Percentiles rank a stretch among this genome's conserved stretches.
phyloP scores from a whole-genome alignment of 2,797 vertebrate species.

The Decapterus maruadsi region DNA sequence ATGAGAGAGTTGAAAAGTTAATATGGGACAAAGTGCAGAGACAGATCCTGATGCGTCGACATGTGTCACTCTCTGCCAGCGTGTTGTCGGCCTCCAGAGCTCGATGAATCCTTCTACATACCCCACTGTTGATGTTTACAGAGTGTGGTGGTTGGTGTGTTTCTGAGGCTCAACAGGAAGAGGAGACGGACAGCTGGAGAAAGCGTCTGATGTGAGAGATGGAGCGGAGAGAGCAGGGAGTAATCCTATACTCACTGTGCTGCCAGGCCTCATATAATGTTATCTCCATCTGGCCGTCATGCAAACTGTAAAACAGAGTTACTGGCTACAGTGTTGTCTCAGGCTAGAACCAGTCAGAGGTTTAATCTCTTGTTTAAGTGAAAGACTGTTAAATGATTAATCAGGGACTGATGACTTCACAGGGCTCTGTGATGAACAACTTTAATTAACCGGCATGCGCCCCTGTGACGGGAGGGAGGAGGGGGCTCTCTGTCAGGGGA shows the following conservation, averaged over 20 bases:
- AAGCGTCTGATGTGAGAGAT: constrained; percentile 11
- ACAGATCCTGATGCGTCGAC: neutral
- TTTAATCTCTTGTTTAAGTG: no score
- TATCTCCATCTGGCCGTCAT: constrained; percentile 28
- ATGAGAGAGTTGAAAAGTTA: neutral
- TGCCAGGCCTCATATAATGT: constrained; percentile 1
- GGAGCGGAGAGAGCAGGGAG: neutral
- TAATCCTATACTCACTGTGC: constrained; percentile 1
- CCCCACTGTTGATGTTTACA: neutral
- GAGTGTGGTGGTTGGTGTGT: neutral
- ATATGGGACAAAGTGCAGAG: neutral
- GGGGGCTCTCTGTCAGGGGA: neutral
- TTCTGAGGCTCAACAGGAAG: constrained; percentile 5
- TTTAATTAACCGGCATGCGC: neutral
- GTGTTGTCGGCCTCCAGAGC: no score
- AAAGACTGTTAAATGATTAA: neutral
- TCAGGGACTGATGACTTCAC: neutral
- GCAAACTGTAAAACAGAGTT: constrained; percentile 20
- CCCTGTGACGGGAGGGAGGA: neutral
- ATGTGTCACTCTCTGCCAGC: no score
- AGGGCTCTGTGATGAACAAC: neutral
- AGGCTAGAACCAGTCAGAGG: neutral
- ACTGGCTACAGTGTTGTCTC: constrained; percentile 2
- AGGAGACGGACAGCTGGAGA: constrained; percentile 25
- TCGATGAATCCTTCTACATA: no score